Conservation (phyloP, 2,888 invertebrate genomes). For the Hololepta plana region DNA sequence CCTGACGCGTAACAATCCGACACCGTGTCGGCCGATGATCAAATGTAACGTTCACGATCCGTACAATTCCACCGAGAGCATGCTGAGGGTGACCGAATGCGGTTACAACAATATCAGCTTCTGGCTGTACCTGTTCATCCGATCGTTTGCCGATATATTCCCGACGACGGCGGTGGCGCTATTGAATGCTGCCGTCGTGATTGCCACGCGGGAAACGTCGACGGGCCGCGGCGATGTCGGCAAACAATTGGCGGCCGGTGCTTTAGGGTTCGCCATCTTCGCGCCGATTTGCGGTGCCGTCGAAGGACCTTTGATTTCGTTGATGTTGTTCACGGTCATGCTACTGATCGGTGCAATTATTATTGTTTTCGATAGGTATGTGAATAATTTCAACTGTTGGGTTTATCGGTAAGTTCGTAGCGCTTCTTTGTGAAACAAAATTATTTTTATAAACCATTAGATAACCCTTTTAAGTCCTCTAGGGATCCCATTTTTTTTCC, state of each 20-base stretch:
- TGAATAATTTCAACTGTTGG: conserved; percentile 9
- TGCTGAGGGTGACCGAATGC: conserved; percentile 51
- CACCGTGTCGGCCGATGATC: conserved; percentile 43
- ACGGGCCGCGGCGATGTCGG: conserved; percentile 65
- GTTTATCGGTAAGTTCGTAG: conserved; percentile 1
- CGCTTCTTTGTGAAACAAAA: no score
- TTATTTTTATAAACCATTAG: no score
- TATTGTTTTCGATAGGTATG: conserved; percentile 35
- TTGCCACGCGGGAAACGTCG: conserved; percentile 65
- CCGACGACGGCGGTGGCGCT: conserved; percentile 53
- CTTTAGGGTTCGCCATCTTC: conserved; percentile 51
- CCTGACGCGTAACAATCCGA: conserved; percentile 19
- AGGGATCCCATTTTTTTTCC: no score
- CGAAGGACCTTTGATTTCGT: conserved; percentile 32
- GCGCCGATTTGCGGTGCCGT: conserved; percentile 35
- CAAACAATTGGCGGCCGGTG: conserved; percentile 57
- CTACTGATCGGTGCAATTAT: conserved; percentile 46
- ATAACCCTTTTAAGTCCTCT: no score
- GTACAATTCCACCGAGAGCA: conserved; percentile 44
- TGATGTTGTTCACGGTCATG: conserved; percentile 32
- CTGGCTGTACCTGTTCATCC: conserved; percentile 51
- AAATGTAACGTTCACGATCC: conserved; percentile 55
- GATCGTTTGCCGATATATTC: conserved; percentile 58
- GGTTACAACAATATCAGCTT: conserved; percentile 51
- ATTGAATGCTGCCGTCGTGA: conserved; percentile 58